Base-by-base conservation (phyloP, 2,888 invertebrate genomes). In the Lampropteryx suffumata region DNA sequence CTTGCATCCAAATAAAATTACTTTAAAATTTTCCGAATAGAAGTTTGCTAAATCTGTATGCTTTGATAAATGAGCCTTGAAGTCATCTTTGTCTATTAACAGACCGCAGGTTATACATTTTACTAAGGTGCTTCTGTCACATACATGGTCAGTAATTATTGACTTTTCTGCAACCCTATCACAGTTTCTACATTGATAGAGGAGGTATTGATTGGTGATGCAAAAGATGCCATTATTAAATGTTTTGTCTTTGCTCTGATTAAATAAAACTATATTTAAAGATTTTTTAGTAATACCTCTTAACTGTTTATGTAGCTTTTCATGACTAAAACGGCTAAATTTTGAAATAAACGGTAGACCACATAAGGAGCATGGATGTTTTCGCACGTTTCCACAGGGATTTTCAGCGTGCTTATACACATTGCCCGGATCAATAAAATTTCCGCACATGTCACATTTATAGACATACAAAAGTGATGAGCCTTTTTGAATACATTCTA, bases 101-200 rank as follows among this genome's bases (percentile, higher is more conserved):
- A 86, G 64, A 12, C 71, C 73, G 65, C 86, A 86, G n/a, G 62
- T 36, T 10, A 47, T 28, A 66, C 86, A 86, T 58, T 71, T 70
- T 54, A 59, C 66, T 44, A 76, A 64, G 40, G 63, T 54, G 10
- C 53, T 57, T 14, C 36, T 33, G 53, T 65, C 61, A 65, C 86
- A 86, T 5, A 21, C 24, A 24, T 53, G 53, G 10, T 53, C 57
- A 28, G 47, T 83, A 82, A 53, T 40, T 35, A 8, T 46, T 44
- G 49, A 64, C 55, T 71, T 76, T 51, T 82, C 76, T 30, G 82
- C 64, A 30, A 76, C 50, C 0, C 63, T 73, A 37, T 71, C 61
- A 52, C 86, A 86, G 42, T 67, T 75, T 67, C 85, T 77, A 61
- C 86, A 86, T 64, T 79, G 73, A 57, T 79, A 80, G 35, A 86